phyloP scores from a whole-genome alignment of 2,113 vertebrate species.

The Neotragus pygmaeus region DNA sequence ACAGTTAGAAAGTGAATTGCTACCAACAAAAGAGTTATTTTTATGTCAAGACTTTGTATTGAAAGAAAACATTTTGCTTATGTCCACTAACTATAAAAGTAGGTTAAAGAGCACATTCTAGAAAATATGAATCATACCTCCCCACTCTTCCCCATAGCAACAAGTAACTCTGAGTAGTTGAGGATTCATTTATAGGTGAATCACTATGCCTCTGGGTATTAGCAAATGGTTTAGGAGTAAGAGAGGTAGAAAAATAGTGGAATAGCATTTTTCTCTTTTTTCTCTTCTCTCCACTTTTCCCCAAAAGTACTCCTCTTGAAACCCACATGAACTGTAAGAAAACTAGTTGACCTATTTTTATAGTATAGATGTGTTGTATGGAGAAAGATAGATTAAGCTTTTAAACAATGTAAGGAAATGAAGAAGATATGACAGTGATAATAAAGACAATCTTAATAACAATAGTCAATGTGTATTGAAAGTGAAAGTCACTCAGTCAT shows the following conservation, averaged over 20 bases:
- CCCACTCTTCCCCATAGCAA: background rate
- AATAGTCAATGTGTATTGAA: background rate
- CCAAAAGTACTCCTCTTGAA: background rate
- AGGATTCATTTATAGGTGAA: background rate
- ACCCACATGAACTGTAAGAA: background rate
- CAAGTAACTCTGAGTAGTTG: background rate
- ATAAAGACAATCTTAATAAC: background rate
- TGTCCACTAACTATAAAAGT: background rate
- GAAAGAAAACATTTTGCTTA: constrained; percentile 9
- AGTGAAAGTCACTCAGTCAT: background rate
- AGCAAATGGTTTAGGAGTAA: background rate
- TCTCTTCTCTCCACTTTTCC: background rate
- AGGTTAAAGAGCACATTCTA: background rate
- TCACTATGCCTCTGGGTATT: background rate
- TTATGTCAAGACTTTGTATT: background rate
- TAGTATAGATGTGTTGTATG: background rate
- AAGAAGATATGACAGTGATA: background rate
- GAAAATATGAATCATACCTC: background rate
- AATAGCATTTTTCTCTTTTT: background rate
- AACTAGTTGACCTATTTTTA: background rate
- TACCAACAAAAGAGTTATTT: background rate
- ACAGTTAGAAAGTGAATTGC: background rate
- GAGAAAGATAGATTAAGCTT: background rate
- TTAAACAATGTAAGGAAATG: background rate
- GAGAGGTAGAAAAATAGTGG: accelerated